These are phyloP conservation scores for Rhinolophus ferrumequinum DNA, from an alignment of 2,113 vertebrate genomes.

Conservation along the genomic window DNA sequence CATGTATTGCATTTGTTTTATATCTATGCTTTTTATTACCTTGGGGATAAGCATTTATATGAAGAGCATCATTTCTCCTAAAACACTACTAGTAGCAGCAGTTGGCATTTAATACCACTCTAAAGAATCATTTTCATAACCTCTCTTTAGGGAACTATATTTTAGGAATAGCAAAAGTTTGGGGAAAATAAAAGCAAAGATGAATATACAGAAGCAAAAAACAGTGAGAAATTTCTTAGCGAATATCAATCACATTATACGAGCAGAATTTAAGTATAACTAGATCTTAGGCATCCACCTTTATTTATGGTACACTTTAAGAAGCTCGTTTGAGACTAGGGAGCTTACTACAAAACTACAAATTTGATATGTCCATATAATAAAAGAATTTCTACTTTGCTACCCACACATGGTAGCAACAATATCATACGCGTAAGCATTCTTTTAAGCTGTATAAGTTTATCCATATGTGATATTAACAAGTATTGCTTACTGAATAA, in stretches of 20 bases:
- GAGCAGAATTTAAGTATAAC: neutral
- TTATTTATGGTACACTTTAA: neutral
- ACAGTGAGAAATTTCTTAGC: neutral
- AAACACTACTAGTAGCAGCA: neutral
- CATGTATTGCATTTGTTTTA: neutral
- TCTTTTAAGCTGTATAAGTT: neutral
- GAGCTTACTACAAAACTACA: neutral
- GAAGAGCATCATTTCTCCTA: slow-evolving; percentile 38
- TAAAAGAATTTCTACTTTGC: slow-evolving; percentile 6
- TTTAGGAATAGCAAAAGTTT: slow-evolving; percentile 27
- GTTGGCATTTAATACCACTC: slow-evolving; percentile 22
- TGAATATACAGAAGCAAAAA: neutral
- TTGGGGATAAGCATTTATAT: slow-evolving; percentile 43
- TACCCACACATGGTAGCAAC: neutral
- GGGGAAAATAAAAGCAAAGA: slow-evolving; percentile 40
- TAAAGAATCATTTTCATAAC: slow-evolving; percentile 54
- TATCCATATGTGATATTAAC: neutral
- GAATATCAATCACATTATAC: neutral
- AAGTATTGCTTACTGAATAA: neutral
- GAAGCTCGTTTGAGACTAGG: neutral
- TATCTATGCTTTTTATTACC: slow-evolving; percentile 22
- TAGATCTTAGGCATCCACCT: neutral
- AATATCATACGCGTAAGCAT: neutral
- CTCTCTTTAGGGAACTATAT: slow-evolving; percentile 45
- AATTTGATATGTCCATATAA: neutral